Conservation (phyloP, 2,888 invertebrate species). For the Zaprionus lineosus region DNA sequence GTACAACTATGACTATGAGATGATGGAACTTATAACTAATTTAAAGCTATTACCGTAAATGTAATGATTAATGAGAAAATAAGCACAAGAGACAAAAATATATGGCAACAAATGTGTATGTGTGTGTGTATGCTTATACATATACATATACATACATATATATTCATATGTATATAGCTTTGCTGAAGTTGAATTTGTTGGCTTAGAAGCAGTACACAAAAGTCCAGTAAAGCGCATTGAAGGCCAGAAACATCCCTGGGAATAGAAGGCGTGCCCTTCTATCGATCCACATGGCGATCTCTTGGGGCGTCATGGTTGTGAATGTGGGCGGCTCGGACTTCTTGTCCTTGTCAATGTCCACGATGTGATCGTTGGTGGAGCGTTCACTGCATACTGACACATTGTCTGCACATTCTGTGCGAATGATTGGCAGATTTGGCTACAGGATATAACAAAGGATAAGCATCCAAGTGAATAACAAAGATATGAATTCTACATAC, state of each 20-base stretch:
- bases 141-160: constrained; percentile 4
- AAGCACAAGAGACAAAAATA: constrained; percentile 45
- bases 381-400: constrained; percentile 74
- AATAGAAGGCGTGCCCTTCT: constrained; percentile 75
- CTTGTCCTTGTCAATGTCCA: constrained; percentile 73
- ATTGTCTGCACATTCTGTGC: constrained; percentile 76
- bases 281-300: constrained; percentile 81
- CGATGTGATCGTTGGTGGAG: constrained; percentile 65
- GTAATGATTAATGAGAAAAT: constrained; percentile 47
- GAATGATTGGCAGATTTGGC: constrained; percentile 77
- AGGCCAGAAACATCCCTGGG: constrained; percentile 77
- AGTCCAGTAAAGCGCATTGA: constrained; percentile 79
- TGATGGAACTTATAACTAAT: constrained; percentile 59
- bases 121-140: constrained; percentile 1
- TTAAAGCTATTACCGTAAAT: constrained; percentile 59
- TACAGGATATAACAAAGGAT: constrained; percentile 8
- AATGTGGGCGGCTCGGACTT: constrained; percentile 70
- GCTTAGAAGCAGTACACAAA: constrained; percentile 77
- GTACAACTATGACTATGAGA: constrained; percentile 74
- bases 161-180: constrained; percentile 1
- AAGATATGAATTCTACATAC: constrained; percentile 49
- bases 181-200: not conserved
- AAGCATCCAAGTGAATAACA: not conserved
- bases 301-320: constrained; percentile 80
- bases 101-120: constrained; percentile 34